Conservation (phyloP, 2,797 vertebrate genomes). For the Gambusia yucatana region DNA sequence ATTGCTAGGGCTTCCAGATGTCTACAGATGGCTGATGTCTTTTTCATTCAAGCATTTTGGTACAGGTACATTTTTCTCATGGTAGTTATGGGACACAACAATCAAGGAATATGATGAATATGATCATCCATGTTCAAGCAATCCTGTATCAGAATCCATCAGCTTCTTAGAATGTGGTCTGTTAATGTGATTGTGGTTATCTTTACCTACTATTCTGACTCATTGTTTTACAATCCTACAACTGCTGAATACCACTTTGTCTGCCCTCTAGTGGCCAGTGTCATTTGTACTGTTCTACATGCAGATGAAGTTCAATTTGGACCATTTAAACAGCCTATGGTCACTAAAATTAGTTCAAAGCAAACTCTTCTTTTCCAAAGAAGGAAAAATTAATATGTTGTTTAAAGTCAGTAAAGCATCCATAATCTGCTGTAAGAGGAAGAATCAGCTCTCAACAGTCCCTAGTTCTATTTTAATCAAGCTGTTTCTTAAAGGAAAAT, state of each 20-base stretch:
- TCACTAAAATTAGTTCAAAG: background rate
- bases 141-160: background rate
- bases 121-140: background rate
- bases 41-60: background rate
- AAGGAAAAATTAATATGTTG: background rate
- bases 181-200: background rate
- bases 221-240: background rate
- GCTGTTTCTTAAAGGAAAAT: background rate
- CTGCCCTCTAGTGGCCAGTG: background rate
- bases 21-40: background rate
- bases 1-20: slow-evolving; percentile 1
- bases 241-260: background rate
- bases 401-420: background rate
- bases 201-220: background rate
- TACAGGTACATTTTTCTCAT: background rate
- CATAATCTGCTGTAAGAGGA: background rate
- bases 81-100: background rate
- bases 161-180: too few relatives aligned
- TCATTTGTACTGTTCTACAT: background rate
- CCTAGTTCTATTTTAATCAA: background rate
- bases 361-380: background rate
- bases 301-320: background rate
- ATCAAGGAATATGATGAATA: background rate
- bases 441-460: background rate
- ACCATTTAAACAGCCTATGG: background rate